phyloP scores from a whole-genome alignment of 2,113 vertebrate genomes.

The Oreochromis niloticus region DNA sequence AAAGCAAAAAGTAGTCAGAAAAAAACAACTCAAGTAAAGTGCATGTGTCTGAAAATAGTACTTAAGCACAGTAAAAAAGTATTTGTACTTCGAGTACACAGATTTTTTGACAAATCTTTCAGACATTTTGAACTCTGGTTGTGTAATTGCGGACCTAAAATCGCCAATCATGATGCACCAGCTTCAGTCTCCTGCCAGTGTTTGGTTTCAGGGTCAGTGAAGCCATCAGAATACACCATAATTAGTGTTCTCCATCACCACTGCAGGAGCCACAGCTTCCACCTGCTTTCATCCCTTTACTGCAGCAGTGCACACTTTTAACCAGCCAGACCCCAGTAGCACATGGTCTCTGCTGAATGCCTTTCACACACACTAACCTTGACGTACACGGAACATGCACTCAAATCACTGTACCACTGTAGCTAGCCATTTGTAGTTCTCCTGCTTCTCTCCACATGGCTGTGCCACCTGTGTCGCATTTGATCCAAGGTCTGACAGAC shows the following conservation, averaged over 20 bases:
- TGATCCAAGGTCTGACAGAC: slow-evolving; percentile 33
- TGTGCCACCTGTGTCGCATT: slow-evolving; percentile 59
- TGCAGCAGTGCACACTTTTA: slow-evolving; percentile 9
- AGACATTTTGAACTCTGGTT: background rate
- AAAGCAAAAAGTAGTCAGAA: background rate
- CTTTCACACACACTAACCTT: background rate
- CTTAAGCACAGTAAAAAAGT: background rate
- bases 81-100: background rate
- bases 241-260: background rate
- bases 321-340: slow-evolving; percentile 47
- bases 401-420: slow-evolving; percentile 8
- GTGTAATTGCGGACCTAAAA: background rate
- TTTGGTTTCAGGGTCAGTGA: background rate
- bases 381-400: background rate
- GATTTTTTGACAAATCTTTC: background rate
- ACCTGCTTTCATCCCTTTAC: background rate
- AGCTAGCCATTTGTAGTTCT: background rate
- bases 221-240: background rate
- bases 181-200: background rate
- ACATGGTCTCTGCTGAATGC: slow-evolving; percentile 39
- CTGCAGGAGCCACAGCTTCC: slow-evolving; percentile 10
- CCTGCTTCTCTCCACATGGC: slow-evolving; percentile 18
- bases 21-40: background rate
- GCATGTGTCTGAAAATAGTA: background rate
- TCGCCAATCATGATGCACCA: background rate